phyloP scores from a whole-genome alignment of 2,113 vertebrate species.

The Penelope pileata region DNA sequence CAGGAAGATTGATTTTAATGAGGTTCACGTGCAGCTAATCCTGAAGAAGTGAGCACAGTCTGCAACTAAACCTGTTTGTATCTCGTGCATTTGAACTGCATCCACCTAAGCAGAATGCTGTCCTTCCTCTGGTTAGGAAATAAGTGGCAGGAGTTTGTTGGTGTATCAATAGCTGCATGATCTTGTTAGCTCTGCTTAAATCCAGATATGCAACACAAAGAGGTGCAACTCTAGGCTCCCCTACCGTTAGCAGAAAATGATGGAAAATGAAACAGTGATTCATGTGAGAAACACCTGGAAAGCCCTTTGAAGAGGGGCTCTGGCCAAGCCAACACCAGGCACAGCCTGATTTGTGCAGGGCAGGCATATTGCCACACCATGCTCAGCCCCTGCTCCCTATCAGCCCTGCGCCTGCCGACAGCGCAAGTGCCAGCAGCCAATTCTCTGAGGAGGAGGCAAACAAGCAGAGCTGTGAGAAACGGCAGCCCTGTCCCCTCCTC shows the following conservation, averaged over 20 bases:
- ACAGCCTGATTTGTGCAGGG: neutral
- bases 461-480: neutral
- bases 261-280: neutral
- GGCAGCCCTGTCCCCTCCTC: neutral
- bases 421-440: neutral
- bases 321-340: neutral
- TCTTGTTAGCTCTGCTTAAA: neutral
- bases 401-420: neutral
- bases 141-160: neutral
- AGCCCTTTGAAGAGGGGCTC: neutral
- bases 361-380: rapidly evolving
- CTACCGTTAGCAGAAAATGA: rapidly evolving
- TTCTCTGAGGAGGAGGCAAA: neutral
- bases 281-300: neutral
- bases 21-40: neutral
- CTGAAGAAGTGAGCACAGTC: rapidly evolving
- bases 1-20: too few species aligned
- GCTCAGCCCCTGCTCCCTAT: neutral
- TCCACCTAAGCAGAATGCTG: neutral
- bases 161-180: neutral
- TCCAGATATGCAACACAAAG: neutral
- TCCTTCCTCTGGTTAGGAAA: neutral
- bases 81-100: neutral
- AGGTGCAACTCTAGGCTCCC: neutral
- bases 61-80: neutral